These are phyloP conservation scores for Dromius quadrimaculatus DNA, from an alignment of 2,888 invertebrate genomes.

Conservation along the genomic window DNA sequence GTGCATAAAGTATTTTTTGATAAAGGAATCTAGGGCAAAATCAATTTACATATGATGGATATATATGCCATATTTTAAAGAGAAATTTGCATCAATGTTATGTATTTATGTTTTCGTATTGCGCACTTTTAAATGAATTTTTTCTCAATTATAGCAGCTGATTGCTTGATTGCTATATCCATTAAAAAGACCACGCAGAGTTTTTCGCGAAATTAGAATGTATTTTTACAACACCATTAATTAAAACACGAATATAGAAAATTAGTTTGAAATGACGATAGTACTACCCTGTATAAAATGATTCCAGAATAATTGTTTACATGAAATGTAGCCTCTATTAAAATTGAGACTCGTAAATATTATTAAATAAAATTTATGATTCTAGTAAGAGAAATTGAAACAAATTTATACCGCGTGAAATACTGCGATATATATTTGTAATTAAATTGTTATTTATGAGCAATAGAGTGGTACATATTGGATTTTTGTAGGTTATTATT, in stretches of 20 bases:
- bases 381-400: constrained; percentile 4
- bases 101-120: constrained; percentile 2
- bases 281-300: too few species aligned
- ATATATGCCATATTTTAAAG: neutral
- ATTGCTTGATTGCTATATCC: constrained; percentile 4
- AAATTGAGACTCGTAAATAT: neutral
- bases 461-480: neutral
- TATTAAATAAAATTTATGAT: constrained; percentile 5
- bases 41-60: constrained; percentile 2
- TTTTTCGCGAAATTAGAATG: too few species aligned
- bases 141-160: constrained; percentile 6
- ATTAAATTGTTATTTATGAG: constrained; percentile 5
- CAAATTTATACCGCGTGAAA: neutral
- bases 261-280: too few species aligned
- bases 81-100: neutral
- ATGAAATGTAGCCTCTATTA: too few species aligned
- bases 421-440: neutral
- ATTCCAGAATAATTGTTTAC: too few species aligned
- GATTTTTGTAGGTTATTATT: neutral
- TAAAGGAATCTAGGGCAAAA: neutral
- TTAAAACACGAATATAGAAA: too few species aligned
- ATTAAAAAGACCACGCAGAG: too few species aligned
- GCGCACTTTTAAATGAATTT: neutral
- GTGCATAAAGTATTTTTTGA: neutral
- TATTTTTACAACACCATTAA: too few species aligned